phyloP scores from a whole-genome alignment of 2,888 invertebrate species.

The Periphyllus acericola region DNA sequence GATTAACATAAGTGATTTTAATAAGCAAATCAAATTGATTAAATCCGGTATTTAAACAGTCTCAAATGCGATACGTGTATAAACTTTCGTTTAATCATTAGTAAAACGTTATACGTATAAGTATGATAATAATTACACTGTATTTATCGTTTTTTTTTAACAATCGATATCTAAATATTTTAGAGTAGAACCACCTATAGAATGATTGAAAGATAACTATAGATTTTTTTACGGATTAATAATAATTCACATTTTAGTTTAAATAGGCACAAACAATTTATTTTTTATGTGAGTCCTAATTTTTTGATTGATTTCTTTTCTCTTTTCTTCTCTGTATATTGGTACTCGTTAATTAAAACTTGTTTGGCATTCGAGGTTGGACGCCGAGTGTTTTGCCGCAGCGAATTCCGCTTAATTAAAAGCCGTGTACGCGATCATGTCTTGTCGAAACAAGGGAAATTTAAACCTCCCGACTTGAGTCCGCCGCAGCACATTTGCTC shows the following conservation, averaged over 20 bases:
- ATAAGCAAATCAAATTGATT: constrained; percentile 40
- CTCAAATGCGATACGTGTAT: background rate
- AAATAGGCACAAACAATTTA: too few species aligned
- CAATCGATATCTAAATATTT: too few species aligned
- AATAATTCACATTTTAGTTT: too few species aligned
- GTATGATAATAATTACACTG: background rate
- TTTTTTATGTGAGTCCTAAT: too few species aligned
- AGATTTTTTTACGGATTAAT: too few species aligned
- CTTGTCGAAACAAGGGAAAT: constrained; percentile 39
- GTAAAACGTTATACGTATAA: background rate
- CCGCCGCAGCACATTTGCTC: constrained; percentile 1
- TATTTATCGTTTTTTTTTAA: too few species aligned
- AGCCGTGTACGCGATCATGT: constrained; percentile 37
- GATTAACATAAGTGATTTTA: background rate
- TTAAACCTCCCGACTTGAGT: constrained; percentile 31
- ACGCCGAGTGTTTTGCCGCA: background rate
- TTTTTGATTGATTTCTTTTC: background rate
- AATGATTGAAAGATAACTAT: too few species aligned
- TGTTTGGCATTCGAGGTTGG: background rate
- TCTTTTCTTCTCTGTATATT: background rate
- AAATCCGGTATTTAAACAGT: constrained; percentile 26
- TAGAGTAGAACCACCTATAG: too few species aligned
- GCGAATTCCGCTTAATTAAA: constrained; percentile 32
- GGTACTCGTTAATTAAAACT: constrained; percentile 26
- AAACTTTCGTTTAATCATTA: constrained; percentile 3